Base-by-base conservation (phyloP, 1,140 invertebrate genomes). In the Sinella curviseta region DNA sequence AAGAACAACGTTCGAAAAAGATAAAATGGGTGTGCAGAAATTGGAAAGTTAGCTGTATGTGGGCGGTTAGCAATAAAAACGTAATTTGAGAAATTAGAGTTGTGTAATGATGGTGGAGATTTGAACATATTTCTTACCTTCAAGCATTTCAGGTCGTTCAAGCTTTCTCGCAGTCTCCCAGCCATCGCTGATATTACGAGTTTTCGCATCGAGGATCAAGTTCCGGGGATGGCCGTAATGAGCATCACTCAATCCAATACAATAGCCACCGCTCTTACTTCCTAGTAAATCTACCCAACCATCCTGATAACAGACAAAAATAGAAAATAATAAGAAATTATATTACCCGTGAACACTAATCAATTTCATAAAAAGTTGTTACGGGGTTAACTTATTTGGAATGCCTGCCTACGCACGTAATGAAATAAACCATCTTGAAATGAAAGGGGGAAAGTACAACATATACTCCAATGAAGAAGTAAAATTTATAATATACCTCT, bases 151-250 rank as follows among this genome's bases (percentile, higher is more conserved):
- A 1, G 92, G 91, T 83, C 91, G 87, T 81, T 92, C 90, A 4
- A 90, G 85, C 81, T 90, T 85, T 76, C 91, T 86, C 0, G 91
- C 90, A 12, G 91, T 92, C 85, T 92, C 91, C 92, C 91, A 92
- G 3, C 91, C 92, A 83, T 92, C 91, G 2, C 85, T 88, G 90
- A 92, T 92, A 65, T 87, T 88, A 1, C 86, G 81, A 2, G 88
- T 87, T 81, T 87, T 87, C 12, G 87, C 87, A 1, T 89, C 88
- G 67, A 89, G 88, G 67, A 92, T 90, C 48, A 92, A 85, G 83
- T 92, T 92, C 26, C 88, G 86, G 0, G 91, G 91, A 84, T 92
- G 91, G 0, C 91, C 91, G 82, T 88, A 92, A 85, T 92, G 91
- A 17, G 90, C 90, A 84, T 92, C 89, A 54, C 90, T 92, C 81